Evolutionary conservation across 2,113 vertebrate species (phyloP), one percentile per base, ranked within the genome.

Genomic region (Centropristis striata): DNA sequence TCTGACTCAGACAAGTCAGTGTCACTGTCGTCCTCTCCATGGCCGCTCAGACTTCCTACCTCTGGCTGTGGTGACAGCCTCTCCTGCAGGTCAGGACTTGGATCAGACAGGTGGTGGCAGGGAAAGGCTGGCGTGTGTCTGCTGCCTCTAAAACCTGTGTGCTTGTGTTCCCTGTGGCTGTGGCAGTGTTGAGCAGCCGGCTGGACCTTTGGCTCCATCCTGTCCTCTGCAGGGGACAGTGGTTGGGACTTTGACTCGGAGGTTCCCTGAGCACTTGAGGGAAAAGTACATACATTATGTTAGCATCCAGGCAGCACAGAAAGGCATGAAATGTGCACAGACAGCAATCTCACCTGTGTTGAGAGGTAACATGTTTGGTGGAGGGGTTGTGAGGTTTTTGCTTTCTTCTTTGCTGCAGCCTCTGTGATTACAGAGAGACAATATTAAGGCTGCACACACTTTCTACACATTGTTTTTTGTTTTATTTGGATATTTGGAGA

Each of bases 1-100:
- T 98, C 97, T 0, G 96, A 96, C 65, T 98, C 97, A 0, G 97
- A 98, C 61, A 98, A 88, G 61, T 99, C 97, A 0, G 96, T 97
- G 58, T 96, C 96, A 2, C 96, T 97, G 50, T 96, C 96, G 0
- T 86, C 87, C 25, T 92, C 94, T 47, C 86, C 93, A 54, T 58
- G 41, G 50, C 28, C 1, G 1, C 42, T 68, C 49, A 37, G 2
- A 16, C 23, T 16, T 21, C 55, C 51, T 0, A 68, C 54, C 18
- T 84, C 28, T 51, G 71, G 25, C 20, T 76, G 58, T 27, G 58
- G 25, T 0, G 57, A 59, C 71, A 18, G 51, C 20, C 69, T 11
- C 18, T 81, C 71, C n/a, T 18, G 23, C 0, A 10, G 75, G 4
- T 87, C 60, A 0, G 88, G 80, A 53, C 70, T 83, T 3, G 71